Base-by-base conservation (phyloP, 2,113 vertebrate genomes). In the Upupa epops region DNA sequence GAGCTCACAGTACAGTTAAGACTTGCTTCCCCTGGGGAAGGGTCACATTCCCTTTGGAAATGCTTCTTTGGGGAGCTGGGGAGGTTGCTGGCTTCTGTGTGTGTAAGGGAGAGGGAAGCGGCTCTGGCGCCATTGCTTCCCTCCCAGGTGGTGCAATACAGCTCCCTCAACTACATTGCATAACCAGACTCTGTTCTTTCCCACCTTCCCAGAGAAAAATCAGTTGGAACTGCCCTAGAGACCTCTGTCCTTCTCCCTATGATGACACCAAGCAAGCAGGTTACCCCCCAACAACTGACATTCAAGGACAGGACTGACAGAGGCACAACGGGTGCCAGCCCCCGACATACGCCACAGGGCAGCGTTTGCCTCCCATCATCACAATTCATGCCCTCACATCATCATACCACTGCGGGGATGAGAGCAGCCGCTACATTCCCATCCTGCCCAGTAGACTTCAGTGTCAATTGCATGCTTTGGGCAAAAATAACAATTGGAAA, bases 401-500 rank as follows among this genome's bases (percentile, higher is more conserved):
- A 1, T 17, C 5, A 1, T 45, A 71, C 51, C 1, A 0, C 80
- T 37, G 59, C 4, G 2, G 83, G 81, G 88, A 84, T 88, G 74
- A 72, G 37, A 93, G 88, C 73, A n/a, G 91, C 78, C 1, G 0
- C 96, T 63, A 31, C 71, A 68, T 77, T 93, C 84, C 82, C 89
- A 68, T 70, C 87, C 84, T 92, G 78, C 78, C 91, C 89, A 89
- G 91, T 78, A 94, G 92, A 89, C 60, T 90, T 87, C 56, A 93
- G 84, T 92, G 94, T 93, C 90, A 94, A 87, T 79, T 96, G 91
- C 92, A 94, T 71, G 93, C 96, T 96, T 76, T 85, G 91, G 94
- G 95, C 96, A 93, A 94, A 95, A 96, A 92, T 96, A 94, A 95
- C 91, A 96, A 96, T 91, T 93, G 91, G 89, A 95, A 94, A 96